Evolutionary conservation across 2,888 invertebrate genomes (phyloP), one percentile per base, ranked within the genome.

Genomic region (Parnassius apollo): DNA sequence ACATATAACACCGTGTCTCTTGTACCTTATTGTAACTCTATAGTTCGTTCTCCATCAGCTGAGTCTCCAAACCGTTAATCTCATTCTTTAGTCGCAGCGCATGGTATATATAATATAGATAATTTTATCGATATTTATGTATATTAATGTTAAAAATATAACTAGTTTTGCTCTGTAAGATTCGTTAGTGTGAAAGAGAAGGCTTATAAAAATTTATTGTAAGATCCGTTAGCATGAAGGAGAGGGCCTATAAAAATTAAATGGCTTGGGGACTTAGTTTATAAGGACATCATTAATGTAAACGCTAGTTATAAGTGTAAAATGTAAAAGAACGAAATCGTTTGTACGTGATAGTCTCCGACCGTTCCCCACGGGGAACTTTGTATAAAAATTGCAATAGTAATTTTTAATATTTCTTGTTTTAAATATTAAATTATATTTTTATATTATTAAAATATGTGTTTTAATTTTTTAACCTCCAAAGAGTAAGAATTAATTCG

Each of bases 381-480:
- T 72, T 77, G 71, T 84, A 84, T 86, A 82, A 68, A 80, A 80
- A 82, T 81, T 80, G 75, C 78, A 75, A 69, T 71, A 72, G 72
- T 82, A 60, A 60, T 89, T 87, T 89, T 86, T 91, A 88, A 83
- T 78, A 75, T 84, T 83, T 64, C 82, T 86, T 85, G 86, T 89
- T 89, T 58, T 86, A 82, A 83, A 82, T 85, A 90, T 86, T 91
- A 91, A 91, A 91, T 91, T 91, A 91, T 91, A 90, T 85, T 91
- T 88, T 87, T 85, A 81, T 76, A 78, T 68, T 66, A 66, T 62
- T 65, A 61, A 66, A 44, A 62, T 46, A 58, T 55, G 46, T 61
- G 60, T 67, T 57, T 64, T 25, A 65, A 49, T 70, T 66, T 42
- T 44, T 54, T 18, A 18, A 18, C 18, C n/a, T 3, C 18, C 3